These are phyloP conservation scores for Ommatoiulus sabulosus DNA, from an alignment of 2,888 invertebrate genomes.

Conservation along the genomic window DNA sequence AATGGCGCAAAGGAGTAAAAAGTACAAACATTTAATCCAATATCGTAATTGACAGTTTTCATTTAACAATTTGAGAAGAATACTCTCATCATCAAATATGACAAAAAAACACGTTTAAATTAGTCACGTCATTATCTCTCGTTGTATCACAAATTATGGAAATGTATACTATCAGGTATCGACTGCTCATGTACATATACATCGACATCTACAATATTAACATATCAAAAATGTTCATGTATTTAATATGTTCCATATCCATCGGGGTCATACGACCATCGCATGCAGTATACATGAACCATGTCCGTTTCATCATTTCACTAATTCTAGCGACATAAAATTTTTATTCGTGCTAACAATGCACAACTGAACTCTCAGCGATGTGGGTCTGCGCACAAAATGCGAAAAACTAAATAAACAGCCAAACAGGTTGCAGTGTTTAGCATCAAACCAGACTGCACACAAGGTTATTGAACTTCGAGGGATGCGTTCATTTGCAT, in stretches of 20 bases:
- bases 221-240: neutral
- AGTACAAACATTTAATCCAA: too few relatives aligned
- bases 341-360: neutral
- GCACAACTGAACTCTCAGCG: neutral
- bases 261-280: too few relatives aligned
- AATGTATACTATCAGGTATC: too few relatives aligned
- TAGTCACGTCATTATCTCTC: too few relatives aligned
- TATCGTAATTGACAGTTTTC: too few relatives aligned
- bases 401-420: conserved; percentile 26
- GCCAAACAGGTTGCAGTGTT: neutral
- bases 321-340: neutral
- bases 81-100: too few relatives aligned
- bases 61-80: too few relatives aligned
- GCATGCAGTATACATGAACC: neutral
- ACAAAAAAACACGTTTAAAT: too few relatives aligned
- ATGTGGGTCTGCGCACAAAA: neutral
- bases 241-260: neutral
- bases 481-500: conserved; percentile 33
- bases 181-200: too few relatives aligned
- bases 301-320: neutral
- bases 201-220: too few relatives aligned
- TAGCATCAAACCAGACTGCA: conserved; percentile 20
- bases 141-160: too few relatives aligned
- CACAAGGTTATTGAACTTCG: conserved; percentile 36
- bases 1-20: too few relatives aligned